Evolutionary conservation across 2,113 vertebrate species (phyloP), one percentile per base, ranked within the genome.

Genomic region (Pimephales promelas): DNA sequence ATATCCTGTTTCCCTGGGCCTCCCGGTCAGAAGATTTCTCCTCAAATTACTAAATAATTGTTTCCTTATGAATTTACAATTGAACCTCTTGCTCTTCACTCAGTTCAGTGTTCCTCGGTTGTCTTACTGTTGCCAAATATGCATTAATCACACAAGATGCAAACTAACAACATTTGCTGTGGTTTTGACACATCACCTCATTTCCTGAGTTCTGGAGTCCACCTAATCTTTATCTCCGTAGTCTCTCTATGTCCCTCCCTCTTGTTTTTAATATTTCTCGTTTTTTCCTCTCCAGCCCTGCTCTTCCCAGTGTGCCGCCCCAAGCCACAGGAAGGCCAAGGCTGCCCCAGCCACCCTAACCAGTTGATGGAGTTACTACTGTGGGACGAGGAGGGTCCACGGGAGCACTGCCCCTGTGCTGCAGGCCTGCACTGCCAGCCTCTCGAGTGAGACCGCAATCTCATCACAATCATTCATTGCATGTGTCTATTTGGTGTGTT

Each of bases 221-320:
- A 57, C 24, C n/a, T 49, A 0, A 26, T 31, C 40, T 31, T 62
- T 49, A 31, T 45, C 26, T 79, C 24, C n/a, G 4, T 52, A 10
- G 57, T 40, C 70, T 31, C 47, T 43, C 1, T 28, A 11, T 31
- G 45, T 4, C 14, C 16, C 8, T n/a, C 62, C 7, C 20, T 49
- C 28, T 14, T 31, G 5, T 13, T 24, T 22, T 59, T 28, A 49
- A 40, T 70, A 24, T 20, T 31, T 22, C 31, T 49, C 1, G 4
- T 68, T 49, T n/a, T 84, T 45, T 14, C 57, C 18, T 84, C 45
- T 64, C 8, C 87, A 99, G 97, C 95, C 56, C 92, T 99, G 0
- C 88, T 98, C 85, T 98, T 97, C 26, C 97, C 98, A 0, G 96
- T 99, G 83, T 99, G 98, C 85, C 96, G 94, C 3, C 95, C 95